These are phyloP conservation scores for Microctonus brassicae DNA, from an alignment of 2,888 invertebrate genomes.

Conservation along the genomic window DNA sequence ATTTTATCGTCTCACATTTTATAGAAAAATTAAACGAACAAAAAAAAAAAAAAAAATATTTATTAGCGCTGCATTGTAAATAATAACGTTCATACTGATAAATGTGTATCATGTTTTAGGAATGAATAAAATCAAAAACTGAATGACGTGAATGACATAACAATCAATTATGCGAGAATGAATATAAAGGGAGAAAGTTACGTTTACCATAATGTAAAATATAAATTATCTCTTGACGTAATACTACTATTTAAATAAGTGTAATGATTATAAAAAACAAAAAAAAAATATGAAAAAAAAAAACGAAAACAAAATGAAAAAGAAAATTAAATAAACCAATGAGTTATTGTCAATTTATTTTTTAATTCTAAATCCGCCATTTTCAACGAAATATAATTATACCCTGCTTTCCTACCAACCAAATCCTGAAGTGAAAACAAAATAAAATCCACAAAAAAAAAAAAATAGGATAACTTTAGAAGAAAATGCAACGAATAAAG, in stretches of 20 bases:
- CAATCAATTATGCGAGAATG: conserved; percentile 25
- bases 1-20: conserved; percentile 16
- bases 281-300: conserved; percentile 25
- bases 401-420: not conserved
- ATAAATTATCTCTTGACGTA: conserved; percentile 62
- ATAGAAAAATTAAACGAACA: conserved; percentile 26
- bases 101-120: conserved; percentile 58
- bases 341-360: conserved; percentile 18
- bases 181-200: conserved; percentile 21
- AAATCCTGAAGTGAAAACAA: conserved; percentile 29
- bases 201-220: conserved; percentile 56
- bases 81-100: conserved; percentile 56
- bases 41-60: conserved; percentile 15
- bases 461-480: not conserved
- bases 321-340: not conserved
- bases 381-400: conserved; percentile 17
- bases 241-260: conserved; percentile 65
- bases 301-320: not conserved
- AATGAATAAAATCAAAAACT: conserved; percentile 44
- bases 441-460: conserved; percentile 19
- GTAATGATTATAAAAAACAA: conserved; percentile 60
- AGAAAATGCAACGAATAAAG: not conserved
- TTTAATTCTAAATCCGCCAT: conserved; percentile 1
- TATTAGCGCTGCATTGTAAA: conserved; percentile 54
- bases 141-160: conserved; percentile 25